Evolutionary conservation across 2,888 invertebrate genomes (phyloP), one percentile per base, ranked within the genome.

Genomic region (Notocelia uddmanniana): DNA sequence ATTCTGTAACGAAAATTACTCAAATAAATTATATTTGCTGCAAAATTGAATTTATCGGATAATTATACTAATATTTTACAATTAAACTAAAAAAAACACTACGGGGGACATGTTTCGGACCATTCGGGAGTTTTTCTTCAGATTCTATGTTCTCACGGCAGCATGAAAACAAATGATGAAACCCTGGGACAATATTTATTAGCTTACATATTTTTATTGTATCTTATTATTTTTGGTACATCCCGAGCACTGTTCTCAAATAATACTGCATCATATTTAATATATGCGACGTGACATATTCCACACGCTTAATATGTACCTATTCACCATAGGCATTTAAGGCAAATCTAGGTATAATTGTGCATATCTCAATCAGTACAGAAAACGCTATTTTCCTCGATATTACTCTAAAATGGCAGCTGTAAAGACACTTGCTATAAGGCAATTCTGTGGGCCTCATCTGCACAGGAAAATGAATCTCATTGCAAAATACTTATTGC

Each of bases 371-470:
- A 23, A 57, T 31, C 74, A 71, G 68, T 62, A 71, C 68, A 67
- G 63, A 68, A 68, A 23, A 54, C 52, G 50, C 52, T 68, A 52
- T 55, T 11, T 55, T 74, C 54, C 69, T 76, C 73, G 74, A 75
- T 75, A 77, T 76, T 75, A 78, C 54, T 77, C 76, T 81, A 77
- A 78, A 78, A 75, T 74, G 76, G 70, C 76, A 73, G 58, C 76
- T 76, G 80, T 75, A 75, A 76, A 83, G 81, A 81, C 81, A 83
- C 83, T 82, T 79, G 78, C 80, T 78, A 73, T 83, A 83, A 83
- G 83, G 83, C 83, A 80, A 76, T 74, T 75, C 72, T 78, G 78
- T 66, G 57, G 62, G 52, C 37, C 37, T 11, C 37, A 57, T 10
- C 63, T 58, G 26, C 52, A 19, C 45, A 63, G 71, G 67, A 72